These are phyloP conservation scores for Pampus argenteus DNA, from an alignment of 2,797 vertebrate genomes.

Conservation along the genomic window DNA sequence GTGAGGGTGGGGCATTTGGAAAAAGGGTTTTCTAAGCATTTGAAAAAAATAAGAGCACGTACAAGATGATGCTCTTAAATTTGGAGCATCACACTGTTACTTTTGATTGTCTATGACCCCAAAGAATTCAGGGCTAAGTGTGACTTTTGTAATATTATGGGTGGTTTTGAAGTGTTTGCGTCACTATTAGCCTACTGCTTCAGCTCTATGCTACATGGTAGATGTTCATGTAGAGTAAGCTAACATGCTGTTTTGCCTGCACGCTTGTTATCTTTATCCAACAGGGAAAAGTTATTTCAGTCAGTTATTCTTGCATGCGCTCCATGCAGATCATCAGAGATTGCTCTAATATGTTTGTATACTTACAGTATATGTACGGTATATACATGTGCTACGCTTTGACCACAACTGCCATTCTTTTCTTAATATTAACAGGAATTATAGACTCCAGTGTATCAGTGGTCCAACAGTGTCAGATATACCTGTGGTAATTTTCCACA, in stretches of 20 bases:
- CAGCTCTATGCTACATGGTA: not conserved
- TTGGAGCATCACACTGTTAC: not conserved
- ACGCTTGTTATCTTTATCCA: not conserved
- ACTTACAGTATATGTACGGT: not conserved
- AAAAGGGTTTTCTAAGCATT: not conserved
- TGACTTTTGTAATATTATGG: not conserved
- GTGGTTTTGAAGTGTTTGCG: not conserved
- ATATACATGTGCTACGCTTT: not conserved
- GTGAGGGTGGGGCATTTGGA: not conserved
- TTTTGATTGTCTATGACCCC: not conserved
- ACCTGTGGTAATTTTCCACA: constrained; percentile 1
- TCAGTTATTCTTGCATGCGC: not conserved
- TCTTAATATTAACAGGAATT: not conserved
- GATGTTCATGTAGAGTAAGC: not conserved
- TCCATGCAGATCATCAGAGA: not conserved
- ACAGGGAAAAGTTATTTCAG: not conserved
- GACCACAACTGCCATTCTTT: not conserved
- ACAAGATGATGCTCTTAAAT: not conserved
- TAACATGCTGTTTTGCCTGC: not conserved
- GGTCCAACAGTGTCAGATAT: not conserved
- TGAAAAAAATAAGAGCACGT: constrained; percentile 4
- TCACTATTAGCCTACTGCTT: too few species aligned
- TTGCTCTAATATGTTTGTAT: not conserved
- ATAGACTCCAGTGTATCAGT: not conserved
- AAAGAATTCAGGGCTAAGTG: not conserved